A percentile compares a stretch with the other conserved stretches of the same genome.
Conservation (phyloP, 2,797 vertebrate species). For the Onychomys torridus region DNA sequence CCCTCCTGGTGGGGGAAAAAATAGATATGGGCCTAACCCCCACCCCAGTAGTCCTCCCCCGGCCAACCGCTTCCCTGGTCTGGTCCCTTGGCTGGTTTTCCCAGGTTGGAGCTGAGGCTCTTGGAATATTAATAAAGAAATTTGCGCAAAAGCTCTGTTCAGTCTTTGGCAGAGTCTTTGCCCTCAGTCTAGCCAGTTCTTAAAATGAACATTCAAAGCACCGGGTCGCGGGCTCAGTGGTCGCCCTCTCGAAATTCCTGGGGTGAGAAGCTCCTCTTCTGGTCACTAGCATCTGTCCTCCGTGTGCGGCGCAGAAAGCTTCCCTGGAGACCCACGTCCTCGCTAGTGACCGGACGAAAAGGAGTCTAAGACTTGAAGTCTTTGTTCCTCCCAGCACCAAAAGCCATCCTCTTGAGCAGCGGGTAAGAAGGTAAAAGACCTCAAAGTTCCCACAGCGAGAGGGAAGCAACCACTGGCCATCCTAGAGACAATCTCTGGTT, state of each 20-base stretch:
- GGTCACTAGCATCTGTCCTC: not conserved
- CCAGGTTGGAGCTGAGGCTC: not conserved
- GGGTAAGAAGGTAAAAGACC: not conserved
- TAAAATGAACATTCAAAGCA: not conserved
- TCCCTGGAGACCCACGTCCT: not conserved
- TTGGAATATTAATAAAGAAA: not conserved
- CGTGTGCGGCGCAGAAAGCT: not conserved
- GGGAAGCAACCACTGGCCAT: not conserved
- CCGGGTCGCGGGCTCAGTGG: not conserved
- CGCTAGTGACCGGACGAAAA: fast-evolving
- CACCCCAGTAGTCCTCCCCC: not conserved
- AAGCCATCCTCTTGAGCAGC: not conserved
- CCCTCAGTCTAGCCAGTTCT: not conserved
- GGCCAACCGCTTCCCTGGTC: not conserved
- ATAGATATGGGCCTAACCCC: not conserved
- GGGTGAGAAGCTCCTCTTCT: fast-evolving
- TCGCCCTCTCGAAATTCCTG: not conserved
- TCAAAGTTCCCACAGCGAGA: not conserved
- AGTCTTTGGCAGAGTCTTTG: not conserved
- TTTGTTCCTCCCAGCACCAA: fast-evolving
- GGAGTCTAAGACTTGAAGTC: not conserved
- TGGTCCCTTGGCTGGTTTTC: not conserved
- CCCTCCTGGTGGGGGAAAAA: not conserved
- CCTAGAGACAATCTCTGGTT: not conserved
- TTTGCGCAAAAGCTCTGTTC: fast-evolving